Percentiles rank a stretch among this genome's conserved stretches.
These are phyloP conservation scores for Stictonetta naevosa DNA, from an alignment of 2,113 vertebrate genomes.

Conservation along the genomic window DNA sequence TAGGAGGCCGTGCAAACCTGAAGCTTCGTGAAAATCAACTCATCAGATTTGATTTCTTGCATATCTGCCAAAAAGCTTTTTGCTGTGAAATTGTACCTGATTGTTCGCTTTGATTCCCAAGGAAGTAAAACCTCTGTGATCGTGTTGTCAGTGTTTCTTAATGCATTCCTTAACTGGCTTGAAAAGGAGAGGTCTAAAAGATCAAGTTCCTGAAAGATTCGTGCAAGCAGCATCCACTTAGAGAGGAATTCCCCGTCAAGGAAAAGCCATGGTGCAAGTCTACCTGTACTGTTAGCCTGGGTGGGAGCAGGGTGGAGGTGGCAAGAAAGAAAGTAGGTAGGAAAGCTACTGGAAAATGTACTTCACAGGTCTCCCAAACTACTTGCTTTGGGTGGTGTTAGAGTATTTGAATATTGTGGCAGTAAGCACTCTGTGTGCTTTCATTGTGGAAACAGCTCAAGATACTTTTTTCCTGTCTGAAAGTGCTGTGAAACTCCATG, in stretches of 20 bases:
- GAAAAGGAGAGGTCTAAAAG: background rate
- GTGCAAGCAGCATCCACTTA: background rate
- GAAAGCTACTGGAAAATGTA: background rate
- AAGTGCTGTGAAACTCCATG: background rate
- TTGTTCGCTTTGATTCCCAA: background rate
- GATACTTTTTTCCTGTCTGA: background rate
- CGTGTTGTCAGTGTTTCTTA: background rate
- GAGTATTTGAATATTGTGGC: background rate
- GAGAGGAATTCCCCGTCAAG: background rate
- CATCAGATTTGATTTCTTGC: background rate
- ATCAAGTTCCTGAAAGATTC: background rate
- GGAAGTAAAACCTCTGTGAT: accelerated
- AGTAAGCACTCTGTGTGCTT: background rate
- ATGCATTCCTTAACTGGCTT: background rate
- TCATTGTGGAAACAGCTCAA: background rate
- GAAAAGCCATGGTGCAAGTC: background rate
- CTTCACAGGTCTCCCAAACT: background rate
- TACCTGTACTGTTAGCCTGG: background rate
- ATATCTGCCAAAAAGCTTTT: background rate
- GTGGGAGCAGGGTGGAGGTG: background rate
- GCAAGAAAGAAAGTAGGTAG: background rate
- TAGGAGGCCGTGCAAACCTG: background rate
- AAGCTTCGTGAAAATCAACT: background rate
- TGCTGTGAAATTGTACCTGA: background rate
- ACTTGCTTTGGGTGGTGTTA: background rate